phyloP scores from a whole-genome alignment of 2,113 vertebrate genomes.

The Cephalopterus ornatus region DNA sequence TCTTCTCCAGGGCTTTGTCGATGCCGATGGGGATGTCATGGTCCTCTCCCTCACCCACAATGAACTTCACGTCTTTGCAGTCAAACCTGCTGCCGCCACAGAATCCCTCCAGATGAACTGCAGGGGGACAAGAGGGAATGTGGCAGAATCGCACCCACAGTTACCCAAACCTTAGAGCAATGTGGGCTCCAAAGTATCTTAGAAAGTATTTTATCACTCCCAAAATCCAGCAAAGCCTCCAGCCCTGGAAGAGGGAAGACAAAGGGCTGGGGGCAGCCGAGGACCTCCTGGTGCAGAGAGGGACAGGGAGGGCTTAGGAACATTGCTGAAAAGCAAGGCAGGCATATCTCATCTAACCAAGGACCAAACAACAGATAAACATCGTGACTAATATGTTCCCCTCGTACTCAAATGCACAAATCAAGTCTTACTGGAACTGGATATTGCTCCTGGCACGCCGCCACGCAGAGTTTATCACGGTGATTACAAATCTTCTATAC shows the following conservation, averaged over 20 bases:
- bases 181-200: not conserved
- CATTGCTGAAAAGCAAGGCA: not conserved
- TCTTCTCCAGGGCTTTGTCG: constrained; percentile 94
- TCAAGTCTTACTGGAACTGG: constrained; percentile 56
- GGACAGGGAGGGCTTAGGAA: not conserved
- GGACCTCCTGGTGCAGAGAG: not conserved
- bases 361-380: constrained; percentile 57
- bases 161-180: not conserved
- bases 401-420: constrained; percentile 4
- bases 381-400: constrained; percentile 47
- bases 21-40: constrained; percentile 90
- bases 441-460: not conserved
- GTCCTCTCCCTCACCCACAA: constrained; percentile 89
- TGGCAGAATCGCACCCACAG: not conserved
- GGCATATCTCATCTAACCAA: not conserved
- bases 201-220: not conserved
- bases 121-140: not conserved
- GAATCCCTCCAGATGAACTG: constrained; percentile 90
- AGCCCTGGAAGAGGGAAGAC: not conserved
- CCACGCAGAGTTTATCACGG: constrained; percentile 1
- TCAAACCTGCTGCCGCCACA: constrained; percentile 82
- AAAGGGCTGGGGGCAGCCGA: not conserved
- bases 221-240: not conserved
- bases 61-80: constrained; percentile 84
- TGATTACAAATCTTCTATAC: not conserved